Base-by-base conservation (phyloP, 2,797 vertebrate genomes). In the Argya squamiceps region DNA sequence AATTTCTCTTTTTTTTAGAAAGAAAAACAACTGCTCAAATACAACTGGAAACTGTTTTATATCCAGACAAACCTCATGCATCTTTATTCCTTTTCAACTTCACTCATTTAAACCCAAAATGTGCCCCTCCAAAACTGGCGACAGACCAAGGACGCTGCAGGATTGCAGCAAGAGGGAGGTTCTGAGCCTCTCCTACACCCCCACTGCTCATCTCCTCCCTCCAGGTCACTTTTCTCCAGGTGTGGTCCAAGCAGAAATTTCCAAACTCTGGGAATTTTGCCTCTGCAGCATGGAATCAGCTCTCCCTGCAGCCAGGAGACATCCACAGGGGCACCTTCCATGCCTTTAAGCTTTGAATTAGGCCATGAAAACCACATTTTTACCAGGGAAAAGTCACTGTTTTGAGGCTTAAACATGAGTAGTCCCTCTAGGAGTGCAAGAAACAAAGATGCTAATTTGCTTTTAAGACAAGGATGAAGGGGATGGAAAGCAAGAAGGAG, bases 351-450 rank as follows among this genome's bases (percentile, higher is more conserved):
- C 2, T 52, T 21, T 37, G 14, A 9, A 21, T 15, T 6, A 29
- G 3, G 21, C 26, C 29, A 34, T 5, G 9, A 59, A 84, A 17
- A 52, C 0, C 50, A 41, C 0, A 0, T 20, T 78, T 30, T 12
- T 5, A 50, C 3, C 37, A 30, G 11, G 3, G 34, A 55, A 36
- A 77, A 8, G n/a, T 2, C 14, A 1, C 10, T 32, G 9, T 8
- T 88, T 56, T 9, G 29, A 65, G 20, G 15, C 5, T 59, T 65
- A n/a, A 59, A 78, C 9, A 65, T 2, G 29, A 65, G 13, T 37
- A 52, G n/a, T 7, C 6, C 3, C 15, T 62, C 18, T 2, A 73
- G 8, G 10, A 21, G 5, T 1, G 11, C 1, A 0, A 37, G 2
- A 50, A 78, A 53, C 10, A 27, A 67, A 32, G 15, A 2, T 5